Conservation (phyloP, 2,113 vertebrate genomes). For the Chelonoidis abingdonii region DNA sequence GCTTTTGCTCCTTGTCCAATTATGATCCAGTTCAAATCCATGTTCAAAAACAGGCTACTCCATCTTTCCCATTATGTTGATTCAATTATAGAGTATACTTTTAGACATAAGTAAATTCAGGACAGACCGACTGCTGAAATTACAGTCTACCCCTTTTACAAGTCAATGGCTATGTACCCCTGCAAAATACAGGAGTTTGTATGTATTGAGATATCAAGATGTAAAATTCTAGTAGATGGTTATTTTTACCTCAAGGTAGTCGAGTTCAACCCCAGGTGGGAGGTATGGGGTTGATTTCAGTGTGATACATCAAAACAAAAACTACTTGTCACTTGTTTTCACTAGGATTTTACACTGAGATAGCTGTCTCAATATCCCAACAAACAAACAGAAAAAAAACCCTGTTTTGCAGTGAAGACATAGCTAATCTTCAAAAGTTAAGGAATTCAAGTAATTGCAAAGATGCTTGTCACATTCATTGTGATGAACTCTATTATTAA, state of each 20-base stretch:
- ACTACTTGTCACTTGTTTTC: not conserved
- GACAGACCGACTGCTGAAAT: not conserved
- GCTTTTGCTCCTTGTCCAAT: not conserved
- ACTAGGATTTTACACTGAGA: not conserved
- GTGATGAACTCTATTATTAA: not conserved
- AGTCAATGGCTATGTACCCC: not conserved
- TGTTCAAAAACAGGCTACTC: not conserved
- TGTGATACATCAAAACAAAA: not conserved
- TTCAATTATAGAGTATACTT: not conserved
- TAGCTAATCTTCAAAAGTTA: not conserved
- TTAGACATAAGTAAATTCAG: not conserved
- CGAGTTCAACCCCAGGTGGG: not conserved
- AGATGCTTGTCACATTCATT: not conserved
- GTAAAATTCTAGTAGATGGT: not conserved
- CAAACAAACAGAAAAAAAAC: no score
- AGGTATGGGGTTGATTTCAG: not conserved
- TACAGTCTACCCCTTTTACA: not conserved
- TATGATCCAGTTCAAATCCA: not conserved
- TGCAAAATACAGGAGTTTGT: not conserved
- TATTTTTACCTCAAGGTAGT: not conserved
- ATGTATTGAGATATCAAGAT: not conserved
- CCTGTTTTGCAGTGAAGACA: not conserved
- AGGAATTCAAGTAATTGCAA: not conserved
- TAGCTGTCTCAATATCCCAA: not conserved
- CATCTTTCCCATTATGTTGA: not conserved